A percentile compares a stretch with the other conserved stretches of the same genome.
These are phyloP conservation scores for Amphipoea oculea DNA, from an alignment of 2,888 invertebrate species.

Conservation along the genomic window DNA sequence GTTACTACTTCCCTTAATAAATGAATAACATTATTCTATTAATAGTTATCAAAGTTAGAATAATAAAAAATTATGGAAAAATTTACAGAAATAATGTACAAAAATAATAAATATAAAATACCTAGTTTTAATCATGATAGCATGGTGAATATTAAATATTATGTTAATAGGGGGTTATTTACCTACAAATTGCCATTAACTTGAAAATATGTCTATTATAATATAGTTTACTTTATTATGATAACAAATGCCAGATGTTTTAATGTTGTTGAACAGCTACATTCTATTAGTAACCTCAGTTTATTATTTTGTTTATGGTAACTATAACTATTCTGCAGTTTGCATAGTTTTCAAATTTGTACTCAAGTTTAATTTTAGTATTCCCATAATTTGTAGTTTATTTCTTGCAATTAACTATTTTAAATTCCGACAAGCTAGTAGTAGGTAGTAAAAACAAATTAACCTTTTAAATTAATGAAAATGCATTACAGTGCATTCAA, in stretches of 20 bases:
- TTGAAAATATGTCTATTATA: conserved; percentile 21
- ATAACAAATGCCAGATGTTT: conserved; percentile 42
- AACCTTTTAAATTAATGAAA: background rate
- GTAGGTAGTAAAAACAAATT: background rate
- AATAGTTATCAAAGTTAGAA: background rate
- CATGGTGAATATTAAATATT: conserved; percentile 11
- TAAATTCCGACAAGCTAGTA: background rate
- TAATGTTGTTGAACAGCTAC: conserved; percentile 10
- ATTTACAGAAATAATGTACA: background rate
- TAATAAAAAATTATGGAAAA: conserved; percentile 16
- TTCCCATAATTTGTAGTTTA: background rate
- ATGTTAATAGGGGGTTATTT: conserved; percentile 22
- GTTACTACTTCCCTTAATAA: background rate
- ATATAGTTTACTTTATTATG: conserved; percentile 31
- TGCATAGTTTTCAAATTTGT: background rate
- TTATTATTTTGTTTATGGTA: conserved; percentile 4
- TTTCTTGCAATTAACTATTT: conserved; percentile 10
- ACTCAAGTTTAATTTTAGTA: background rate
- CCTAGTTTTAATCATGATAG: background rate
- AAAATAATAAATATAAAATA: conserved; percentile 4
- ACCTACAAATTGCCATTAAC: conserved; percentile 28
- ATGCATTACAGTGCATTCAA: background rate
- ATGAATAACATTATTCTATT: background rate
- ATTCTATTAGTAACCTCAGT: conserved; percentile 10
- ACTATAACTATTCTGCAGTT: background rate